Evolutionary conservation across 1,140 invertebrate species (phyloP).

Genomic region (Nasonia vitripennis): DNA sequence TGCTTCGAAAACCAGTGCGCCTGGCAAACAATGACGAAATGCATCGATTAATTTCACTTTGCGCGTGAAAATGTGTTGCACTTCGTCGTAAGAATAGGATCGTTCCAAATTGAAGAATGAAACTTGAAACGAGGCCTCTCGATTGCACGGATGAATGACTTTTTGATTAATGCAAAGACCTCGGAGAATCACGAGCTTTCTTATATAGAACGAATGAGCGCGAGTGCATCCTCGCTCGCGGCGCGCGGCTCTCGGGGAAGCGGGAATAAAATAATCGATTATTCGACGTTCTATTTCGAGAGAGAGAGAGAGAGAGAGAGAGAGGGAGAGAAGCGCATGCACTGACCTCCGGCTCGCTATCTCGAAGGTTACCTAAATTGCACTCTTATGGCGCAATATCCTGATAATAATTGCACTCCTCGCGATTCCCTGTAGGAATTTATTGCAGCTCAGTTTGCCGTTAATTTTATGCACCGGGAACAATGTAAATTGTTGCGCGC

Average conservation of each 20-base stretch:
- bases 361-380: constrained; percentile 26
- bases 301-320: not conserved
- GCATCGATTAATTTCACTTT: too few species aligned
- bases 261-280: constrained; percentile 60
- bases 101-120: not conserved
- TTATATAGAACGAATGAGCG: too few species aligned
- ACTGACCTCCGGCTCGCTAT: not conserved
- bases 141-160: not conserved
- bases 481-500: not conserved
- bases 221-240: not conserved
- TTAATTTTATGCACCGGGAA: not conserved
- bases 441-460: not conserved
- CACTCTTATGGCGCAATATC: not conserved
- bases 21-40: not conserved
- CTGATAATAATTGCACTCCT: not conserved
- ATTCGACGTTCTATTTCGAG: constrained; percentile 59
- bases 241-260: constrained; percentile 27
- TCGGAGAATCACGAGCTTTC: not conserved
- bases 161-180: not conserved
- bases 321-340: not conserved
- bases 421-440: not conserved
- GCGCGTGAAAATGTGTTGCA: too few species aligned
- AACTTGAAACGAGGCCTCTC: not conserved
- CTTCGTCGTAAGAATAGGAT: too few species aligned
- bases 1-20: not conserved